Conservation (phyloP, 2,888 invertebrate species). For the Melanostoma mellinum region DNA sequence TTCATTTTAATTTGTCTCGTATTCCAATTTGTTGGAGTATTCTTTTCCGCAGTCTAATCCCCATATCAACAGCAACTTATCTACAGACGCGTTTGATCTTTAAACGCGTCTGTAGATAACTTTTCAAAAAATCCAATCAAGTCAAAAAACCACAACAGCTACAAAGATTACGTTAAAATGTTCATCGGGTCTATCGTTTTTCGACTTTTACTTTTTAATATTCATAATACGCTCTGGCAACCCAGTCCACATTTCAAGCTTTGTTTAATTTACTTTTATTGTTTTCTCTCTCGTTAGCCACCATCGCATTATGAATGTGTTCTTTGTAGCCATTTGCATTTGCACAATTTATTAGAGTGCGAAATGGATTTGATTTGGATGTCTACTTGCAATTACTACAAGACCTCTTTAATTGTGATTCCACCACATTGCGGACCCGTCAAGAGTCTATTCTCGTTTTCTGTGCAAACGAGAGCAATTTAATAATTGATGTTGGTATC, state of each 20-base stretch:
- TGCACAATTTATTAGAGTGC: slow-evolving; percentile 28
- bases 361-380: slow-evolving; percentile 19
- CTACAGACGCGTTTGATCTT: too few relatives aligned
- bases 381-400: slow-evolving; percentile 3
- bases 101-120: too few relatives aligned
- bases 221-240: not conserved
- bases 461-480: slow-evolving; percentile 30
- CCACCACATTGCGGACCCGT: not conserved
- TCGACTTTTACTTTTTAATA: too few relatives aligned
- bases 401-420: not conserved
- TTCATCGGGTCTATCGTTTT: too few relatives aligned
- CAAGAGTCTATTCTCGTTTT: slow-evolving; percentile 1
- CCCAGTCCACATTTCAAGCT: not conserved
- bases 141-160: too few relatives aligned
- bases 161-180: too few relatives aligned
- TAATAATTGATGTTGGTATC: slow-evolving; percentile 32
- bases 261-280: not conserved
- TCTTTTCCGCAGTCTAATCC: too few relatives aligned
- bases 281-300: not conserved
- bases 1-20: too few relatives aligned
- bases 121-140: too few relatives aligned
- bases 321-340: slow-evolving; percentile 4
- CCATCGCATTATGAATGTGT: not conserved
- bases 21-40: too few relatives aligned
- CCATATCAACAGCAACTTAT: too few relatives aligned